Evolutionary conservation across 2,113 vertebrate genomes (phyloP).

Genomic region (Centropristis striata): DNA sequence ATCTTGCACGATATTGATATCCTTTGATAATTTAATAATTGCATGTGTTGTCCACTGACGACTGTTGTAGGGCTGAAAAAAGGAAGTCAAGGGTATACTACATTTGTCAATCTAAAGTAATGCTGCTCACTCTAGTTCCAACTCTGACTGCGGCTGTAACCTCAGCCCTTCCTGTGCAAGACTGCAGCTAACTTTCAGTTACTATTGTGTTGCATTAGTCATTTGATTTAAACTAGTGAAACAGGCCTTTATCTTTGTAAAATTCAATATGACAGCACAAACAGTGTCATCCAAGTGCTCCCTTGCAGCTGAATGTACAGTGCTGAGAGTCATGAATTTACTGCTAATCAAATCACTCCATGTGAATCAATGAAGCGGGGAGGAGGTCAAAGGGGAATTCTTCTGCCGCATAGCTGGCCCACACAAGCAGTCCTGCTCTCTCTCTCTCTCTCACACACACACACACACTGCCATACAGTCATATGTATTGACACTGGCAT

Average conservation of each 20-base stretch:
- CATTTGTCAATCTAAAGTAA: background rate
- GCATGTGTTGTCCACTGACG: background rate
- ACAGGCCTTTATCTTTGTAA: conserved; percentile 3
- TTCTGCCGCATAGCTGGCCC: conserved; percentile 48
- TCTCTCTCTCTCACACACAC: background rate
- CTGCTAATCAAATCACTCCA: conserved; percentile 67
- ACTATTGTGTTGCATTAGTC: background rate
- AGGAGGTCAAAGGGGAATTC: conserved; percentile 64
- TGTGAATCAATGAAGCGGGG: conserved; percentile 50
- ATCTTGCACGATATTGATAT: background rate
- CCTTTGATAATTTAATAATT: background rate
- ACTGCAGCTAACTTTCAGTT: background rate
- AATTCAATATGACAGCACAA: conserved; percentile 8
- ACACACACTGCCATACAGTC: conserved; percentile 25
- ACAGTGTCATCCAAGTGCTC: conserved; percentile 1
- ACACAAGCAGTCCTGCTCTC: conserved; percentile 45
- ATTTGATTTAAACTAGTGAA: background rate
- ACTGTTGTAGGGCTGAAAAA: too few relatives aligned
- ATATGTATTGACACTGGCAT: conserved; percentile 2
- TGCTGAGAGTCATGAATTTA: conserved; percentile 58
- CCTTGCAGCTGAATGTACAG: conserved; percentile 4
- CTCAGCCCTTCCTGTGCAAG: background rate
- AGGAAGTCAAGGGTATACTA: too few relatives aligned
- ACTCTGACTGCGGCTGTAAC: background rate
- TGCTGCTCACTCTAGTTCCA: background rate